phyloP scores from a whole-genome alignment of 2,888 invertebrate species.

The Eulithis prunata region DNA sequence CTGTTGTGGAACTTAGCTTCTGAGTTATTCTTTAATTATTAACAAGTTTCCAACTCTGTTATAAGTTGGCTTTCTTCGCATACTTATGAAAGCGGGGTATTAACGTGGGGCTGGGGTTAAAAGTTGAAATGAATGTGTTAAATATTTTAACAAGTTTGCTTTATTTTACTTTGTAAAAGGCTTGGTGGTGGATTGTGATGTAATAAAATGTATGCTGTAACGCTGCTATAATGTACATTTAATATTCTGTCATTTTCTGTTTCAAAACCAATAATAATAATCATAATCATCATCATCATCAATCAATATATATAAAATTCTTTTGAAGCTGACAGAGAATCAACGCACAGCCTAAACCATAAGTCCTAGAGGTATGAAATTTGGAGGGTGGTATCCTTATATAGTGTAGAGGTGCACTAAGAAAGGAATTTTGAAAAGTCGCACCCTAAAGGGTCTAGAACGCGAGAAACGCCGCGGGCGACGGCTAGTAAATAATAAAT shows the following conservation, averaged over 20 bases:
- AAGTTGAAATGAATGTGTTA: constrained; percentile 28
- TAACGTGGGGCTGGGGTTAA: constrained; percentile 18
- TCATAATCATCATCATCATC: too few species aligned
- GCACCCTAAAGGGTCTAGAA: too few species aligned
- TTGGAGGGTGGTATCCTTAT: too few species aligned
- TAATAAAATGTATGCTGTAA: background rate
- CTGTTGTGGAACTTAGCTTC: constrained; percentile 30
- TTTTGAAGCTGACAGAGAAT: too few species aligned
- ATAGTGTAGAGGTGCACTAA: too few species aligned
- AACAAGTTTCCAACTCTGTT: constrained; percentile 32
- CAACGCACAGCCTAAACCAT: too few species aligned
- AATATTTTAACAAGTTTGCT: constrained; percentile 24
- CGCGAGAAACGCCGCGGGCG: too few species aligned
- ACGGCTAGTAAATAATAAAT: too few species aligned
- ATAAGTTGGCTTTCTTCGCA: constrained; percentile 29
- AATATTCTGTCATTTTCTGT: background rate
- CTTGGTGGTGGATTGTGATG: background rate
- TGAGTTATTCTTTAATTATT: constrained; percentile 38
- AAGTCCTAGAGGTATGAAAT: too few species aligned
- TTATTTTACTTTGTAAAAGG: constrained; percentile 13
- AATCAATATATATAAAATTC: too few species aligned
- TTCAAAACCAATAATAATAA: too few species aligned
- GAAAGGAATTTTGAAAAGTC: too few species aligned
- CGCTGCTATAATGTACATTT: background rate
- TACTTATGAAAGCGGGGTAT: constrained; percentile 27